phyloP scores from a whole-genome alignment of 1,140 invertebrate genomes.

The Drosophila burlai region DNA sequence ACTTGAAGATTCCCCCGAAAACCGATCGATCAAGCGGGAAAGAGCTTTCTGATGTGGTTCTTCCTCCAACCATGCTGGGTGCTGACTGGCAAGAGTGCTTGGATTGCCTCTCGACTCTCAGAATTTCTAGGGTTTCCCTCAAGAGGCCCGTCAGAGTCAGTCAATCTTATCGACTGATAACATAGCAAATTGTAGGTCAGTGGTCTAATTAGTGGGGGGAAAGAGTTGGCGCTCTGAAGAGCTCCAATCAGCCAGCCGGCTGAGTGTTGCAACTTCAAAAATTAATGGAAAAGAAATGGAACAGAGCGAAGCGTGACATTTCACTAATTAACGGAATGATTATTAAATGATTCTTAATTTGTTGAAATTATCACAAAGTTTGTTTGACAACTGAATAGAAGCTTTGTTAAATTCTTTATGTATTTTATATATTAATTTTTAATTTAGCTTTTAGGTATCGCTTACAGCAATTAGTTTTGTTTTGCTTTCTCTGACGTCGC shows the following conservation, averaged over 20 bases:
- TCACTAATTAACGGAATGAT: conserved; percentile 21
- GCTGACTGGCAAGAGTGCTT: conserved; percentile 15
- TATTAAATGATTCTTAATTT: conserved; percentile 16
- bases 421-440: not conserved
- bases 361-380: not conserved
- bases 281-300: not conserved
- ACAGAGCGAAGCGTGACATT: conserved; percentile 7
- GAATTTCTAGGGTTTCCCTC: conserved; percentile 23
- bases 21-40: conserved; percentile 46
- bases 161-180: conserved; percentile 75
- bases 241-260: conserved; percentile 20
- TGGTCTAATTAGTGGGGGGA: conserved; percentile 50
- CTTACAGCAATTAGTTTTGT: not conserved
- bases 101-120: not conserved
- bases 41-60: conserved; percentile 8
- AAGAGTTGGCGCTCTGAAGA: not conserved
- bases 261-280: conserved; percentile 33
- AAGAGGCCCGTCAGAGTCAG: conserved; percentile 21
- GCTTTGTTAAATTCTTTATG: not conserved
- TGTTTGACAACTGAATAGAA: not conserved
- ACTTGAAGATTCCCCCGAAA: conserved; percentile 38
- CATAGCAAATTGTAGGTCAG: conserved; percentile 65
- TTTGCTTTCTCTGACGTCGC: conserved; percentile 2
- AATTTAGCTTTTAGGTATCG: not conserved
- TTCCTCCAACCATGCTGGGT: conserved; percentile 1